Conservation (phyloP, 2,888 invertebrate genomes). For the Erynnis tages region DNA sequence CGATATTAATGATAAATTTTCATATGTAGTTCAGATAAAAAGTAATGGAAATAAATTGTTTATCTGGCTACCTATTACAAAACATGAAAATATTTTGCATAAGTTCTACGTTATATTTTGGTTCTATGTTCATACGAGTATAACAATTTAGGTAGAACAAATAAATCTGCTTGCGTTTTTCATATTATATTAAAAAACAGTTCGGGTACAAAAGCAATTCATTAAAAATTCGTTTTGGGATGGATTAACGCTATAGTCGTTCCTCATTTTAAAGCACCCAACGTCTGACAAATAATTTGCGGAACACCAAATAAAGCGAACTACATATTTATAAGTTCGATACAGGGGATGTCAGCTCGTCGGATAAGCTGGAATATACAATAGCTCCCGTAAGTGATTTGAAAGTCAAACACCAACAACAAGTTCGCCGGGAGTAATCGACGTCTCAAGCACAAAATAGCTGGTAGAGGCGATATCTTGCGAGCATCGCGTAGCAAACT, state of each 20-base stretch:
- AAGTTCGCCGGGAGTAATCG: conserved; percentile 54
- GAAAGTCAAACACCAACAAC: conserved; percentile 67
- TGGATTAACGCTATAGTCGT: conserved; percentile 15
- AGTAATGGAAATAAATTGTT: too few species aligned
- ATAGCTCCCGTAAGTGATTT: conserved; percentile 55
- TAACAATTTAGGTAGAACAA: background rate
- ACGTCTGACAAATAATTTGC: conserved; percentile 53
- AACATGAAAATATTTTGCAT: too few species aligned
- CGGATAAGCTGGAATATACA: conserved; percentile 57
- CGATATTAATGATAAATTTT: background rate
- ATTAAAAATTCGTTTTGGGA: conserved; percentile 16
- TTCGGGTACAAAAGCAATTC: conserved; percentile 2
- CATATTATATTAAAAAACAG: background rate
- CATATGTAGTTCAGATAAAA: too few species aligned
- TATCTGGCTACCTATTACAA: too few species aligned
- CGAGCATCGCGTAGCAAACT: conserved; percentile 48
- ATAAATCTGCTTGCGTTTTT: background rate
- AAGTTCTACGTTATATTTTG: too few species aligned
- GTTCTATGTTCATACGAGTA: too few species aligned
- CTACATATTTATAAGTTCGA: conserved; percentile 65
- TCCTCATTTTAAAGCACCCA: conserved; percentile 18
- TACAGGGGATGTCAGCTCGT: conserved; percentile 52
- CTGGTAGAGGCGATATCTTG: conserved; percentile 53
- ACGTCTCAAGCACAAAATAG: conserved; percentile 63
- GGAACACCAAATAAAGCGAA: conserved; percentile 56